Conservation (phyloP, 2,797 vertebrate genomes). For the Syncerus caffer region DNA sequence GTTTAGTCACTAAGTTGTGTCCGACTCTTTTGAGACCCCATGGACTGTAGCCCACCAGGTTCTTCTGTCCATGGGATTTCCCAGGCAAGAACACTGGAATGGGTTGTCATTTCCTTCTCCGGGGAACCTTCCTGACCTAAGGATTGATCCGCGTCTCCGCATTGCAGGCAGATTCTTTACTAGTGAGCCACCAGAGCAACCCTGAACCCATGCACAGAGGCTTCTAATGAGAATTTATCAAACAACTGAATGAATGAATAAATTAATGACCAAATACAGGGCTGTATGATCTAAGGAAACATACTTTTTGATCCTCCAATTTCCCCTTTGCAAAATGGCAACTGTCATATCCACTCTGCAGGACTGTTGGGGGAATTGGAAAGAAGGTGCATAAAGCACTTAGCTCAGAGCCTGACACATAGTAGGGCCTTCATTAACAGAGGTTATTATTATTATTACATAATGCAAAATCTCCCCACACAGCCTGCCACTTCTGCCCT, state of each 20-base stretch:
- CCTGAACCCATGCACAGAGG: not conserved
- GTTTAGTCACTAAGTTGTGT: not conserved
- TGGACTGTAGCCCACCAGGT: not conserved
- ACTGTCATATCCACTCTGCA: not conserved
- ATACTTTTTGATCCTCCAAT: not conserved
- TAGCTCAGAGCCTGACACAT: not conserved
- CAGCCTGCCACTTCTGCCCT: not conserved
- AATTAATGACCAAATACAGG: not conserved
- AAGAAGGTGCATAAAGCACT: not conserved
- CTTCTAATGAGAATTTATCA: constrained; percentile 2
- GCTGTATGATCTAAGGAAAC: not conserved
- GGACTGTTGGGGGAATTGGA: not conserved
- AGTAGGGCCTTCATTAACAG: not conserved
- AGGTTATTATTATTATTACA: not conserved
- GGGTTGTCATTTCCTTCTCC: not conserved
- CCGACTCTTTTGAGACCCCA: not conserved
- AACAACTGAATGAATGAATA: constrained; percentile 1
- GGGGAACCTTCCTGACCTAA: not conserved
- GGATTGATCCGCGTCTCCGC: accelerated
- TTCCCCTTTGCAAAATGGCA: not conserved
- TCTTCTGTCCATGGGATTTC: not conserved
- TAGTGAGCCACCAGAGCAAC: not conserved
- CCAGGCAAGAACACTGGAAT: not conserved
- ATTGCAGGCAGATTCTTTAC: not conserved
- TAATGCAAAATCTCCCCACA: not conserved